phyloP scores from a whole-genome alignment of 2,888 invertebrate genomes.

The Abrostola triplasia region DNA sequence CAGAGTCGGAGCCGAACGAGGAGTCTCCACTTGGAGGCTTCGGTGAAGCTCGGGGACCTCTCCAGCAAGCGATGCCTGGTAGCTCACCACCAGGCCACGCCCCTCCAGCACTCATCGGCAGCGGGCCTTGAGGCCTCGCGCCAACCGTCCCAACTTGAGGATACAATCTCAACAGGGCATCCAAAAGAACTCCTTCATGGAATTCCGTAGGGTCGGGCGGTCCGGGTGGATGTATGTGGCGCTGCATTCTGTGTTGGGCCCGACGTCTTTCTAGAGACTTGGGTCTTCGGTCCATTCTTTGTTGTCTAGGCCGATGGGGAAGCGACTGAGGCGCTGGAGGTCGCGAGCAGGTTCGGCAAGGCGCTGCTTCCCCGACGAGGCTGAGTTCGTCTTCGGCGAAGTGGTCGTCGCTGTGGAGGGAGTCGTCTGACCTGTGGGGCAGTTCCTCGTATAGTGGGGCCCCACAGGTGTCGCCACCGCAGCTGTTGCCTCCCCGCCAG shows the following conservation, averaged over 20 bases:
- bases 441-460: slow-evolving; percentile 96
- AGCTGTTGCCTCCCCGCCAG: slow-evolving; percentile 88
- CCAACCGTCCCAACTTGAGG: slow-evolving; percentile 92
- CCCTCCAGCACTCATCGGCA: slow-evolving; percentile 89
- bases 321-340: slow-evolving; percentile 83
- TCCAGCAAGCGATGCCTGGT: slow-evolving; percentile 88
- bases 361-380: slow-evolving; percentile 83
- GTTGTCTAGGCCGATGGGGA: slow-evolving; percentile 89
- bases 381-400: slow-evolving; percentile 95
- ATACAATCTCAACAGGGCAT: slow-evolving; percentile 91
- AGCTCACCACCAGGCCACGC: slow-evolving; percentile 91
- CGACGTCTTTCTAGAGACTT: slow-evolving; percentile 86
- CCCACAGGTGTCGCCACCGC: slow-evolving; percentile 81
- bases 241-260: slow-evolving; percentile 82
- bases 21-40: slow-evolving; percentile 92
- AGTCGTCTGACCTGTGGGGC: slow-evolving; percentile 89
- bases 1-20: slow-evolving; percentile 95
- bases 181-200: slow-evolving; percentile 93
- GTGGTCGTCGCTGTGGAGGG: slow-evolving; percentile 93
- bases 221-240: slow-evolving; percentile 90
- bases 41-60: slow-evolving; percentile 85
- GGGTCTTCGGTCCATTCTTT: slow-evolving; percentile 88
- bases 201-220: slow-evolving; percentile 93
- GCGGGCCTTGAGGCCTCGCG: slow-evolving; percentile 82
- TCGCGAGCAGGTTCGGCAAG: slow-evolving; percentile 85